phyloP scores from a whole-genome alignment of 2,888 invertebrate species.

The Bombylius discolor region DNA sequence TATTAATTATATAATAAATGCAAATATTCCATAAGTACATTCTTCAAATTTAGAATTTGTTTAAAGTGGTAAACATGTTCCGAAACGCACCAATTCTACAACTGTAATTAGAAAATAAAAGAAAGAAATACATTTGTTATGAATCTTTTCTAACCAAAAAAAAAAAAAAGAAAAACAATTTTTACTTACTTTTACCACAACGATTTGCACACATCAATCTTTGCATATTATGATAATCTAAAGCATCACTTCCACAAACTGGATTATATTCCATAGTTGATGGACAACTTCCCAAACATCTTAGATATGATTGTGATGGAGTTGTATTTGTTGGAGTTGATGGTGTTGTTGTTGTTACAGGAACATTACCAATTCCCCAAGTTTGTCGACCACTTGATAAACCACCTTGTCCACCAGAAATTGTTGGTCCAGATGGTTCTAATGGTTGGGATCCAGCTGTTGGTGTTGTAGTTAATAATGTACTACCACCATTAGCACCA shows the following conservation, averaged over 20 bases:
- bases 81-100: neutral
- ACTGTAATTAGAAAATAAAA: neutral
- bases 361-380: neutral
- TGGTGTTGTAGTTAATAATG: neutral
- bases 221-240: slow-evolving; percentile 26
- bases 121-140: no score
- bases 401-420: neutral
- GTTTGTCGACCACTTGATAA: neutral
- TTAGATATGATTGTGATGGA: slow-evolving; percentile 13
- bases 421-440: neutral
- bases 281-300: slow-evolving; percentile 23
- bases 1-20: no score
- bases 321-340: slow-evolving; percentile 13
- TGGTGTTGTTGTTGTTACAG: neutral
- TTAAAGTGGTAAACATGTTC: neutral
- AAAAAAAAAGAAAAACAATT: no score
- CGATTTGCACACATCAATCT: slow-evolving; percentile 25
- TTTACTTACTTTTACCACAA: slow-evolving; percentile 28
- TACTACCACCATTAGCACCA: neutral
- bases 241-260: slow-evolving; percentile 29
- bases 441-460: neutral
- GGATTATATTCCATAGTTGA: slow-evolving; percentile 33
- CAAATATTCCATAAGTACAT: no score
- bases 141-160: no score
- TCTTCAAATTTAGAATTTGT: no score